Percentiles rank a stretch among this genome's conserved stretches.
phyloP scores from a whole-genome alignment of 2,113 vertebrate genomes.

The Gambusia affinis region DNA sequence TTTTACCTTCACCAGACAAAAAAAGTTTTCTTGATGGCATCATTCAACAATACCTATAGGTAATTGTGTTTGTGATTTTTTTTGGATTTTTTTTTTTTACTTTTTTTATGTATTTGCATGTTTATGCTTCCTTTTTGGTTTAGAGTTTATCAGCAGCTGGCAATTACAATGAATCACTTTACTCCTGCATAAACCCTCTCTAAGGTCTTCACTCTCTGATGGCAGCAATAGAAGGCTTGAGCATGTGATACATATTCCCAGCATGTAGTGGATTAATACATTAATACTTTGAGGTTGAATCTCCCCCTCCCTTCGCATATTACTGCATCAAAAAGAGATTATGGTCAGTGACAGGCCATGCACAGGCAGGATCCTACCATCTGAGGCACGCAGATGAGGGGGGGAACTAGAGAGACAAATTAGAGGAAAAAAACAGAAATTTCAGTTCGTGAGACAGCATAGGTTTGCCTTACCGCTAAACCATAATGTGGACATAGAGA shows the following conservation, averaged over 20 bases:
- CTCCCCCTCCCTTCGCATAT: constrained; percentile 42
- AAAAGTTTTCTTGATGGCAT: constrained; percentile 3
- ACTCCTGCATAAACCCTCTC: not conserved
- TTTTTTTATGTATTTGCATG: not conserved
- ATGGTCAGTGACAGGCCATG: constrained; percentile 59
- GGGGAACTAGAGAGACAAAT: constrained; percentile 20
- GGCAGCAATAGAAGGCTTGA: constrained; percentile 34
- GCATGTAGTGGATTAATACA: constrained; percentile 74
- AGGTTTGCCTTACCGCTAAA: not conserved
- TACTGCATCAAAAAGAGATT: constrained; percentile 71
- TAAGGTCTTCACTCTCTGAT: constrained; percentile 32
- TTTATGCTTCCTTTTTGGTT: not conserved
- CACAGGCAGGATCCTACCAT: constrained; percentile 64
- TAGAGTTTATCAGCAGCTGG: not conserved
- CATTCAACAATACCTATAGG: not conserved
- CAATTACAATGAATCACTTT: not conserved
- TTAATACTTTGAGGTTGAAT: constrained; percentile 62
- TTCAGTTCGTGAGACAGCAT: constrained; percentile 1
- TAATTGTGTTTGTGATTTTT: not conserved
- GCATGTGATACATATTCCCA: constrained; percentile 63
- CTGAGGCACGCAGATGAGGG: constrained; percentile 23
- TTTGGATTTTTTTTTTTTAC: not conserved
- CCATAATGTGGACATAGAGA: not conserved
- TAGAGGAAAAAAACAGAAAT: not conserved
- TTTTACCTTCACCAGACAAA: constrained; percentile 15